Percentiles rank a stretch among this genome's conserved stretches.
phyloP scores from a whole-genome alignment of 92 coral and sea anemone species.

The Epizoanthus scotinus region DNA sequence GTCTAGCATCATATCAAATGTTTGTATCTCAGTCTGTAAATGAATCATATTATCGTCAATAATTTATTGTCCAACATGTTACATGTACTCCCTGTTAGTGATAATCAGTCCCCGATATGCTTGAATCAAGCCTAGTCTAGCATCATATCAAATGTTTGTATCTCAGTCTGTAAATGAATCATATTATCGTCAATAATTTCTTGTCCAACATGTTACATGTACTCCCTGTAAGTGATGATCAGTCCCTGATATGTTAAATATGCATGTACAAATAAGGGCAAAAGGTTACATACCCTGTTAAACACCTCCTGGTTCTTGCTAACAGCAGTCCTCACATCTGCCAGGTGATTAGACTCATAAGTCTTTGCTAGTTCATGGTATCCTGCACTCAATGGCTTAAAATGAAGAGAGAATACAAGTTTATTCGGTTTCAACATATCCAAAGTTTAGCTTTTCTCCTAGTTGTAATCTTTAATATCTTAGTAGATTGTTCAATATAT shows the following conservation, averaged over 20 bases:
- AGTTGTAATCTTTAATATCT: too few species aligned
- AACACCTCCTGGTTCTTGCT: constrained; percentile 82
- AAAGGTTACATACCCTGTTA: constrained; percentile 66
- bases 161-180: too few species aligned
- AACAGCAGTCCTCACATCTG: constrained; percentile 70
- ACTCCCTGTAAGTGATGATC: neutral
- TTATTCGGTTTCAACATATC: too few species aligned
- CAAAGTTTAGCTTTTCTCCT: too few species aligned
- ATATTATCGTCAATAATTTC: too few species aligned
- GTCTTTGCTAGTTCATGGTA: constrained; percentile 89
- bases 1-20: too few species aligned
- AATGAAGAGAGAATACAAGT: neutral
- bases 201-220: neutral
- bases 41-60: too few species aligned
- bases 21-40: too few species aligned
- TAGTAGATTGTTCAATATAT: too few species aligned
- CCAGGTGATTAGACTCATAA: constrained; percentile 78
- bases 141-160: too few species aligned
- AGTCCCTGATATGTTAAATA: neutral
- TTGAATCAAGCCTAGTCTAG: too few species aligned
- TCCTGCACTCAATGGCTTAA: constrained; percentile 85
- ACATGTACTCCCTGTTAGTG: neutral
- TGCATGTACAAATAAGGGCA: neutral
- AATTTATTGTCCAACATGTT: too few species aligned
- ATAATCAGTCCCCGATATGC: neutral